Conservation (phyloP, 2,888 invertebrate species). For the Ophion obscuratus region DNA sequence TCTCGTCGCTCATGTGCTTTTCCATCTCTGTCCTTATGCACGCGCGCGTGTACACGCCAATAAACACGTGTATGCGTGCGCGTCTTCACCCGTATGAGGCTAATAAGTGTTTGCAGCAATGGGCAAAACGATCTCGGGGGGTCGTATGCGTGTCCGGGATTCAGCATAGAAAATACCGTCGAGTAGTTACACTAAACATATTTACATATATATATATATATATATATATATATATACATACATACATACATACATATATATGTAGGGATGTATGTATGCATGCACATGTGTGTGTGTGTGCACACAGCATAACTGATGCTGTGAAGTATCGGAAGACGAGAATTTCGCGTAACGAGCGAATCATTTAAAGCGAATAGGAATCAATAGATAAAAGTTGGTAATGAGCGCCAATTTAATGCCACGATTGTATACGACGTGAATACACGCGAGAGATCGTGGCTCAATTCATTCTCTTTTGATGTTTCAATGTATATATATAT, state of each 20-base stretch:
- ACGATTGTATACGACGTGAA: background rate
- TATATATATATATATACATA: background rate
- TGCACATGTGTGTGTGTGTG: background rate
- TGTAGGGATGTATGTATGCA: too few species aligned
- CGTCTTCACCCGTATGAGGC: slow-evolving; percentile 63
- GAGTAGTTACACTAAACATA: slow-evolving; percentile 20
- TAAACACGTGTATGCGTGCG: slow-evolving; percentile 38
- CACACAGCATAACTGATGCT: slow-evolving; percentile 13
- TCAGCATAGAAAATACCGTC: slow-evolving; percentile 37
- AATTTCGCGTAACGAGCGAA: slow-evolving; percentile 19
- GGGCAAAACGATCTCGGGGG: slow-evolving; percentile 57
- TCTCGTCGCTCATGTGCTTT: slow-evolving; percentile 20
- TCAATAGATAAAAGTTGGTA: slow-evolving; percentile 5
- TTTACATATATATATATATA: background rate
- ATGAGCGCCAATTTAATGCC: slow-evolving; percentile 31
- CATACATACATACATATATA: background rate
- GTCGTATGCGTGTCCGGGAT: slow-evolving; percentile 53
- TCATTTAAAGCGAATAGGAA: slow-evolving; percentile 5
- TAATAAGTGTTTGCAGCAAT: slow-evolving; percentile 67
- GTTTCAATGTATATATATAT: background rate
- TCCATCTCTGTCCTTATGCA: too few species aligned
- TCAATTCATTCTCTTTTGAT: slow-evolving; percentile 3
- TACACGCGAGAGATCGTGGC: background rate
- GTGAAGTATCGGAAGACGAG: slow-evolving; percentile 34
- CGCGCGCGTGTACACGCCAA: too few species aligned